Evolutionary conservation across 2,797 vertebrate genomes (phyloP).

Genomic region (Malurus leucopterus): DNA sequence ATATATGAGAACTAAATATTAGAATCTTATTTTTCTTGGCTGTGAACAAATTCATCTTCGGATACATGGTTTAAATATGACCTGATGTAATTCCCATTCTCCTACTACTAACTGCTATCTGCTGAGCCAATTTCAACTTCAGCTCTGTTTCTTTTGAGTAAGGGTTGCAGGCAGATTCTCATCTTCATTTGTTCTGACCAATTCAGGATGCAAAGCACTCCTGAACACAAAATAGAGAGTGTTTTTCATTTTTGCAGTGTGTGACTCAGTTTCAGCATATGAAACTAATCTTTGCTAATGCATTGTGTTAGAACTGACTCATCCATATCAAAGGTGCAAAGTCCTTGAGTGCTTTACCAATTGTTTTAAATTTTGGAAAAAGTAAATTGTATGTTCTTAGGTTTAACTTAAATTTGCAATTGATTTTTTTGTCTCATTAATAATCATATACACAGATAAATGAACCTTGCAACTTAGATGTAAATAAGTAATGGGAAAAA

Average conservation of each 20-base stretch:
- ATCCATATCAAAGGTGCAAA: neutral
- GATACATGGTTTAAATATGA: slow-evolving; percentile 48
- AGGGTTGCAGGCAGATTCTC: slow-evolving; percentile 2
- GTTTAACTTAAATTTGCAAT: neutral
- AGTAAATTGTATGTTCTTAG: neutral
- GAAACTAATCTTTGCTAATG: neutral
- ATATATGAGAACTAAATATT: slow-evolving; percentile 28
- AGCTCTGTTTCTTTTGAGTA: slow-evolving; percentile 28
- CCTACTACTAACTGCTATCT: slow-evolving; percentile 47
- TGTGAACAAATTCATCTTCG: slow-evolving; percentile 50
- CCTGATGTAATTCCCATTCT: slow-evolving; percentile 52
- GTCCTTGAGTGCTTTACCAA: neutral
- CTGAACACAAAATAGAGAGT: neutral
- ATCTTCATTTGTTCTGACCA: slow-evolving; percentile 8
- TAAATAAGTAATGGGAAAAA: neutral
- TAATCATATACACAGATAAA: neutral
- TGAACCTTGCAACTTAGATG: neutral
- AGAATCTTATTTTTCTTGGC: slow-evolving; percentile 54
- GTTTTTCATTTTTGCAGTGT: neutral
- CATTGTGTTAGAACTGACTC: slow-evolving; percentile 9
- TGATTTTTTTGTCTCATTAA: neutral
- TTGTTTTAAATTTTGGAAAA: neutral
- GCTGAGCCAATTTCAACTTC: slow-evolving; percentile 46
- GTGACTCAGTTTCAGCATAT: slow-evolving; percentile 6
- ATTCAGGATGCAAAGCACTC: neutral